phyloP scores from a whole-genome alignment of 2,797 vertebrate genomes.

The Australoheros facetus region DNA sequence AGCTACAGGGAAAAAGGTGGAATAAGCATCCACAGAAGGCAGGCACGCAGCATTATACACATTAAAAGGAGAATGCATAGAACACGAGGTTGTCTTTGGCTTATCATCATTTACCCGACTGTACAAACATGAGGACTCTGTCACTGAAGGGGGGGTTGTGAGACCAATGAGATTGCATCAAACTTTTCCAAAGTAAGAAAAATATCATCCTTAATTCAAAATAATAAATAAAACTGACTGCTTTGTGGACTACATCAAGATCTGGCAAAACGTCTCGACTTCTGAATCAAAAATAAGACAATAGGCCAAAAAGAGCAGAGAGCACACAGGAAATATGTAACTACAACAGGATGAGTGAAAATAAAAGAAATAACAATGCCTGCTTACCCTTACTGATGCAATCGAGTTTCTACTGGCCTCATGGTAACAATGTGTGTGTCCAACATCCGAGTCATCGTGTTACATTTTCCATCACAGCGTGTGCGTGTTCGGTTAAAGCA shows the following conservation, averaged over 20 bases:
- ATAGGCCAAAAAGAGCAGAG: constrained; percentile 31
- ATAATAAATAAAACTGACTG: constrained; percentile 63
- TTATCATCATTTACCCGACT: constrained; percentile 20
- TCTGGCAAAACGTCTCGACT: constrained; percentile 51
- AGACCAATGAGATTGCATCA: constrained; percentile 22
- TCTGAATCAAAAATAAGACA: constrained; percentile 43
- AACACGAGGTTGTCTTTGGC: constrained; percentile 63
- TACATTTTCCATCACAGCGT: constrained; percentile 12
- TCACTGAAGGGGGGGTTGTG: background rate
- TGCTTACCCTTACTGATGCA: constrained; percentile 20
- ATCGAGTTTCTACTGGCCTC: constrained; percentile 11
- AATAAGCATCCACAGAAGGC: constrained; percentile 9
- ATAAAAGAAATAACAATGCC: constrained; percentile 31
- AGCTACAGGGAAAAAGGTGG: background rate
- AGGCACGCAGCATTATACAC: constrained; percentile 11
- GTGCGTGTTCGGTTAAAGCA: background rate
- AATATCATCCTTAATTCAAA: constrained; percentile 50
- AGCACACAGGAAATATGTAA: constrained; percentile 57
- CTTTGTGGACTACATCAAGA: constrained; percentile 52
- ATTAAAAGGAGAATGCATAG: constrained; percentile 48
- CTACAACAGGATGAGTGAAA: constrained; percentile 51
- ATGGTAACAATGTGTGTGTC: background rate
- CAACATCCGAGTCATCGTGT: background rate
- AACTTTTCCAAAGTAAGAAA: constrained; percentile 30
- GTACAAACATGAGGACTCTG: constrained; percentile 6